These are phyloP conservation scores for Montipora efflorescens DNA, from an alignment of 64 coral and sea anemone genomes.

Conservation along the genomic window DNA sequence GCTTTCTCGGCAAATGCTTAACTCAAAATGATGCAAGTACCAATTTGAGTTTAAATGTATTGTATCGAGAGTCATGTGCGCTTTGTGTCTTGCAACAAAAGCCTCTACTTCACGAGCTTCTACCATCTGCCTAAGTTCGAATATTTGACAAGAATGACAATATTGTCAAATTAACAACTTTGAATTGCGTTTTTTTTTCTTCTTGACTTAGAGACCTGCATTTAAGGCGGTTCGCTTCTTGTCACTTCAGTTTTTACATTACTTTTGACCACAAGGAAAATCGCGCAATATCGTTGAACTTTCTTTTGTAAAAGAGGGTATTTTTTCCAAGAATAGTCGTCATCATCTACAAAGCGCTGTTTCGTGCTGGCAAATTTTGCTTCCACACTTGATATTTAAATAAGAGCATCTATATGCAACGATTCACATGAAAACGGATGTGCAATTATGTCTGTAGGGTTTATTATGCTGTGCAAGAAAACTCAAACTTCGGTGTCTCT, in stretches of 20 bases:
- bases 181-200: constrained; percentile 2
- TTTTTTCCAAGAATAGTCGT: neutral
- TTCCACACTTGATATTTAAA: too few species aligned
- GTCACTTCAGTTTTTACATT: neutral
- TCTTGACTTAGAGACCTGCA: neutral
- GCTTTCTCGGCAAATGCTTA: neutral
- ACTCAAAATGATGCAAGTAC: neutral
- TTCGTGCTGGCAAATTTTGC: too few species aligned
- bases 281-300: neutral
- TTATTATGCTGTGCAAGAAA: too few species aligned
- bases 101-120: neutral
- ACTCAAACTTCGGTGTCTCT: too few species aligned
- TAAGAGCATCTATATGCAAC: too few species aligned
- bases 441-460: too few species aligned
- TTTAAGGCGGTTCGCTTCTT: neutral
- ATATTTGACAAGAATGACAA: neutral
- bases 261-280: neutral
- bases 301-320: neutral
- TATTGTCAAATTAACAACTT: constrained; percentile 37
- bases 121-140: neutral
- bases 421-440: too few species aligned
- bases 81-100: neutral
- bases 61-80: neutral
- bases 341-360: too few species aligned
- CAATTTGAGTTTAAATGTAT: neutral